Evolutionary conservation across 1,140 invertebrate genomes (phyloP).

Genomic region (Psilanteris sp.): DNA sequence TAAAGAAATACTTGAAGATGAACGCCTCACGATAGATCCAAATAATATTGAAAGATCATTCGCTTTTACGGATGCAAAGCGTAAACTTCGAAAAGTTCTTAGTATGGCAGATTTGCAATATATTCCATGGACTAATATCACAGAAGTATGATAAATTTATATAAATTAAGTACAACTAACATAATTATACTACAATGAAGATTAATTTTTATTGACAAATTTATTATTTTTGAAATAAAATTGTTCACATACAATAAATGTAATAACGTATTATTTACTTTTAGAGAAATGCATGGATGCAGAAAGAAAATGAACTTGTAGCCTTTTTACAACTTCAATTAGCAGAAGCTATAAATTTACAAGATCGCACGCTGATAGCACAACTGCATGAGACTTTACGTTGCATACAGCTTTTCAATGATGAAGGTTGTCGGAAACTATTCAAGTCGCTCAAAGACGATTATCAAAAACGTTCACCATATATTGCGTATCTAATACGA

Average conservation of each 20-base stretch:
- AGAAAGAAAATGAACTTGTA: constrained; percentile 85
- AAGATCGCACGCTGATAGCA: constrained; percentile 89
- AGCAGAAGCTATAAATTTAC: constrained; percentile 92
- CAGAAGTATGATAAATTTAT: constrained; percentile 69
- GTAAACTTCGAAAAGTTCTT: constrained; percentile 94
- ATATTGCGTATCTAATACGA: constrained; percentile 91
- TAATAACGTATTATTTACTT: neutral
- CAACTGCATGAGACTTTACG: constrained; percentile 93
- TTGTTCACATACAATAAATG: too few relatives aligned
- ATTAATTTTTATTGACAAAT: too few relatives aligned
- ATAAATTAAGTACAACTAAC: too few relatives aligned
- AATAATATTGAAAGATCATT: constrained; percentile 83
- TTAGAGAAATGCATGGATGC: constrained; percentile 78
- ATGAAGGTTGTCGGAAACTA: constrained; percentile 87
- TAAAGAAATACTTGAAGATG: constrained; percentile 77
- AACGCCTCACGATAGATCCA: constrained; percentile 83
- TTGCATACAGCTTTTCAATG: constrained; percentile 88
- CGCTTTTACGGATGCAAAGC: constrained; percentile 92
- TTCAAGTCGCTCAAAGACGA: constrained; percentile 90
- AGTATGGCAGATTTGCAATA: constrained; percentile 88
- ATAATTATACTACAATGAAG: too few relatives aligned
- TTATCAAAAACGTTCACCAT: constrained; percentile 88
- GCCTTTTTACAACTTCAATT: constrained; percentile 89
- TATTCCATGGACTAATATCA: constrained; percentile 74
- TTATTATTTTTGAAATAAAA: too few relatives aligned